phyloP scores from a whole-genome alignment of 1,140 invertebrate species.

The Phymastichus coffea region DNA sequence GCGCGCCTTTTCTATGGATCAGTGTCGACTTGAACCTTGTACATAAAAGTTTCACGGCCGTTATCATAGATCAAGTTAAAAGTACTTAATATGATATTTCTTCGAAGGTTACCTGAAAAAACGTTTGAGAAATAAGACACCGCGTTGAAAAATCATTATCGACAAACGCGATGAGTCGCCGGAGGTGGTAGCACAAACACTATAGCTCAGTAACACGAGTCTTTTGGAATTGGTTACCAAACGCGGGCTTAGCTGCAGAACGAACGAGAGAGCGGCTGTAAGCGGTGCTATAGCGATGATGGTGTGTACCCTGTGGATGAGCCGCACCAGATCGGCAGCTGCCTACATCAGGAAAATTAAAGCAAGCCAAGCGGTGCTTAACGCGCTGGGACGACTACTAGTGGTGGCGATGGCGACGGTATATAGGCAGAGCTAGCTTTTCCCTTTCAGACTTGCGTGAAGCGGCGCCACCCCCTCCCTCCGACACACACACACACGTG shows the following conservation, averaged over 20 bases:
- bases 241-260: too few relatives aligned
- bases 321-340: slow-evolving; percentile 50
- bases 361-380: slow-evolving; percentile 57
- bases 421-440: too few relatives aligned
- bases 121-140: background rate
- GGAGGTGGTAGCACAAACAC: too few relatives aligned
- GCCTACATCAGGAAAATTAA: slow-evolving; percentile 59
- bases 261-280: slow-evolving; percentile 42
- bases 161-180: slow-evolving; percentile 1
- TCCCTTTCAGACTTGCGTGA: slow-evolving; percentile 19
- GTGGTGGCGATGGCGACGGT: slow-evolving; percentile 42
- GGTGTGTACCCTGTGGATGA: slow-evolving; percentile 41
- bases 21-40: too few relatives aligned
- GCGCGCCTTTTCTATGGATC: too few relatives aligned
- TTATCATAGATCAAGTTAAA: too few relatives aligned
- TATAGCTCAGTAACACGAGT: too few relatives aligned
- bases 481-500: slow-evolving; percentile 34
- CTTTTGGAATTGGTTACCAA: too few relatives aligned
- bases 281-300: slow-evolving; percentile 46
- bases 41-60: too few relatives aligned
- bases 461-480: slow-evolving; percentile 28
- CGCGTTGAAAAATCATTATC: slow-evolving; percentile 13
- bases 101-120: background rate
- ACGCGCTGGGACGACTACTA: slow-evolving; percentile 54
- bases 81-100: too few relatives aligned